Base-by-base conservation (phyloP, 2,888 invertebrate genomes). In the Leucophenga montana region DNA sequence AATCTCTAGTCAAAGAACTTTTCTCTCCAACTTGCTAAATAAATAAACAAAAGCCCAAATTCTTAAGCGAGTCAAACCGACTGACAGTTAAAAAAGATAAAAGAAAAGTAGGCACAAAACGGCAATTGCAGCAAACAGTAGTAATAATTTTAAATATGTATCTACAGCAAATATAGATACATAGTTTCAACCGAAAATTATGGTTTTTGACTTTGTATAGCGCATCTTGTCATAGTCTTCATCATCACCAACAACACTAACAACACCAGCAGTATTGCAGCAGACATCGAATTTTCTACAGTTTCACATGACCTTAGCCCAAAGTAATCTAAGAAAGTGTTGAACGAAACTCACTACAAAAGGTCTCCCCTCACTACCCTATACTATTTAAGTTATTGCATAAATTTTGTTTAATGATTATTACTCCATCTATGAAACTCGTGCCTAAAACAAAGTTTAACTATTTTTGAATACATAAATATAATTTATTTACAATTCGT, bases 271-370 rank as follows among this genome's bases (percentile, higher is more conserved):
- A 50, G n/a, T 11, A 39, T 4, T 50, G 13, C 50, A 50, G 50
- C 18, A n/a, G 50, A n/a, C 14, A 16, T 4, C 16, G 14, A 50
- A 8, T 50, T 50, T 50, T 50, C 73, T 79, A 77, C 75, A 78
- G 79, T 78, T 81, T 82, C 81, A 79, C 81, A 82, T 82, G 83
- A 81, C 81, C 81, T 82, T 82, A 82, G 81, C 75, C 75, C 77
- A 77, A 72, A 68, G 77, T 71, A 31, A 67, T 39, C 73, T 71
- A 71, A 75, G 75, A 46, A 48, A n/a, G n/a, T n/a, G n/a, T n/a
- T n/a, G n/a, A n/a, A n/a, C n/a, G n/a, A n/a, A n/a, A n/a, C n/a
- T n/a, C n/a, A n/a, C n/a, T n/a, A n/a, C n/a, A n/a, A n/a, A 64
- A 64, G 48, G 22, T 64, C 18, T 22, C 50, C 46, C 13, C 46